Conservation (phyloP, 2,888 invertebrate genomes). For the Fragum fragum region DNA sequence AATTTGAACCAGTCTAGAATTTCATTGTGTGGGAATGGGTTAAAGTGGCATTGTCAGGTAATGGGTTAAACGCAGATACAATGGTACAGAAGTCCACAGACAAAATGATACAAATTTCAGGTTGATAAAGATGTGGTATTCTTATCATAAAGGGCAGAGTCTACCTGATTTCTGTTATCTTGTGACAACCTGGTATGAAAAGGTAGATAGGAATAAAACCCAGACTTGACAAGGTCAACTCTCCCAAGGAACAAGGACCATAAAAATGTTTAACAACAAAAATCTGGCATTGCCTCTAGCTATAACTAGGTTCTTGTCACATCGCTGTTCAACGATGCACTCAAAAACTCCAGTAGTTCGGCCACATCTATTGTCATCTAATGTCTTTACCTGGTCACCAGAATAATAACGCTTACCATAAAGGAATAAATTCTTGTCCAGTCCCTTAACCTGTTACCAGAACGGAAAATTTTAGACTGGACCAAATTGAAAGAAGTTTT, state of each 20-base stretch:
- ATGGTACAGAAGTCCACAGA: too few relatives aligned
- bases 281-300: conserved; percentile 40
- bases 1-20: too few relatives aligned
- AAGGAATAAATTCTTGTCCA: too few relatives aligned
- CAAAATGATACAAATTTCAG: neutral
- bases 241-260: conserved; percentile 40
- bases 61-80: too few relatives aligned
- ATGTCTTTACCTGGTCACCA: conserved; percentile 22
- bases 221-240: conserved; percentile 33
- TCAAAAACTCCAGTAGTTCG: conserved; percentile 14
- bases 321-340: conserved; percentile 21
- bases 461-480: too few relatives aligned
- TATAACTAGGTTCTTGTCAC: conserved; percentile 36
- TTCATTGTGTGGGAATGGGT: too few relatives aligned
- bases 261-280: conserved; percentile 53
- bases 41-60: too few relatives aligned
- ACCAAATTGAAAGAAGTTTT: too few relatives aligned
- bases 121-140: too few relatives aligned
- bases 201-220: conserved; percentile 5
- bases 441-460: too few relatives aligned
- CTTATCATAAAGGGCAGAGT: too few relatives aligned
- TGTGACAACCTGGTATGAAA: neutral
- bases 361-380: conserved; percentile 15
- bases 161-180: neutral
- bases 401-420: conserved; percentile 19